Evolutionary conservation across 2,797 vertebrate genomes (phyloP).

Genomic region (Monodelphis domestica): DNA sequence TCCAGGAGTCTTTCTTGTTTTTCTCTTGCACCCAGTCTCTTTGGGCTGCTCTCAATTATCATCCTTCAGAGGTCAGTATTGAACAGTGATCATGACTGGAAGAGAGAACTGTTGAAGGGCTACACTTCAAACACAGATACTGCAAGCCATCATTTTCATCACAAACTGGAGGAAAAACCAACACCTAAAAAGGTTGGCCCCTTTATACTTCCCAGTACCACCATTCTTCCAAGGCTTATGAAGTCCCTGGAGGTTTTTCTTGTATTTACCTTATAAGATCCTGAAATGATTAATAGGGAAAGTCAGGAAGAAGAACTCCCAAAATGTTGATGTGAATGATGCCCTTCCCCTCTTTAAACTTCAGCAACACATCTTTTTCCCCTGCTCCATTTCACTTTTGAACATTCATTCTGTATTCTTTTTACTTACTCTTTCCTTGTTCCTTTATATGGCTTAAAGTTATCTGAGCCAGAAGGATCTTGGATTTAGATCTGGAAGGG

Average conservation of each 20-base stretch:
- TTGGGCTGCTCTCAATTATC: slow-evolving; percentile 9
- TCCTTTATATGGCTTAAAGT: too few relatives aligned
- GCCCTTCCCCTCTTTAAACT: slow-evolving; percentile 49
- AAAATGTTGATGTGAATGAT: neutral
- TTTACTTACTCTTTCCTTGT: neutral
- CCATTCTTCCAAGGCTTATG: neutral
- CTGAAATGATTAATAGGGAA: neutral
- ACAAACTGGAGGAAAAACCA: neutral
- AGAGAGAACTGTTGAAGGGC: neutral
- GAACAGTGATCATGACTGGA: neutral
- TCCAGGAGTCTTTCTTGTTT: neutral
- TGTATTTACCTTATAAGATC: neutral
- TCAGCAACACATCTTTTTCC: neutral
- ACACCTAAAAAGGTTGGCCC: neutral
- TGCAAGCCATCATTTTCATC: slow-evolving; percentile 1
- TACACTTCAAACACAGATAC: neutral
- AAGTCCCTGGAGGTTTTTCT: neutral
- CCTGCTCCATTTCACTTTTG: neutral
- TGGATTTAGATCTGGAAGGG: neutral
- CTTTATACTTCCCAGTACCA: neutral
- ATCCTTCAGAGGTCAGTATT: neutral
- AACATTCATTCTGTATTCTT: neutral
- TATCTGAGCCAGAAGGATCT: neutral
- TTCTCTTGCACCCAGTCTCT: neutral
- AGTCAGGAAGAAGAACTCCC: slow-evolving; percentile 3